Evolutionary conservation across 2,113 vertebrate species (phyloP), one percentile per base, ranked within the genome.

Genomic region (Hystrix brachyura): DNA sequence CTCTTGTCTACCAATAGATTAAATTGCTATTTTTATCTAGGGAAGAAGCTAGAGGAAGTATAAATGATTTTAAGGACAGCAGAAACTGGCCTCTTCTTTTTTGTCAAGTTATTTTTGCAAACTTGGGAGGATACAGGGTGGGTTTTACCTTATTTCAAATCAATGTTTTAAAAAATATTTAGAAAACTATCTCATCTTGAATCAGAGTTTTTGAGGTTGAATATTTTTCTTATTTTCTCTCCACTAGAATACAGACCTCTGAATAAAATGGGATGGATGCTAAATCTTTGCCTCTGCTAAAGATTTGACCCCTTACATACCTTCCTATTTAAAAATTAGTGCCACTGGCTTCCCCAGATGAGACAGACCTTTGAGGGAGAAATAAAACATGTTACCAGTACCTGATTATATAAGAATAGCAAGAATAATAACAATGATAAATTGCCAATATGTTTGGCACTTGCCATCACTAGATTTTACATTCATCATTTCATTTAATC

Each of bases 1-100:
- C 92, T 92, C 90, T 97, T 95, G 87, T 96, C 97, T 97, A 96
- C 94, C 97, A 89, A 90, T 95, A 94, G 97, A 97, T 95, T 91
- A 94, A 94, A 82, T 82, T 69, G 94, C 92, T 95, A 91, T 97
- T 97, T 98, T 97, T 95, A 94, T 94, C 93, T 27, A 83, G 48
- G 48, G 80, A 97, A 43, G 94, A 94, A 94, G 67, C 80, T 18
- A 84, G 93, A 65, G 69, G 86, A 96, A 91, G 92, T 60, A 51
- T 32, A 84, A 94, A 88, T 43, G 55, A 53, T 80, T 81, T 62
- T 94, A 87, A 79, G 65, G 78, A 96, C 60, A 93, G 79, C 94
- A 91, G 83, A 88, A 94, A 93, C 48, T 3, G 55, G 25, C 53
- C 82, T 64, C 2, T 48, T 93, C 74, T 72, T 55, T 95, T 87